Evolutionary conservation across 2,113 vertebrate species (phyloP).

Genomic region (Tauraco erythrolophus): DNA sequence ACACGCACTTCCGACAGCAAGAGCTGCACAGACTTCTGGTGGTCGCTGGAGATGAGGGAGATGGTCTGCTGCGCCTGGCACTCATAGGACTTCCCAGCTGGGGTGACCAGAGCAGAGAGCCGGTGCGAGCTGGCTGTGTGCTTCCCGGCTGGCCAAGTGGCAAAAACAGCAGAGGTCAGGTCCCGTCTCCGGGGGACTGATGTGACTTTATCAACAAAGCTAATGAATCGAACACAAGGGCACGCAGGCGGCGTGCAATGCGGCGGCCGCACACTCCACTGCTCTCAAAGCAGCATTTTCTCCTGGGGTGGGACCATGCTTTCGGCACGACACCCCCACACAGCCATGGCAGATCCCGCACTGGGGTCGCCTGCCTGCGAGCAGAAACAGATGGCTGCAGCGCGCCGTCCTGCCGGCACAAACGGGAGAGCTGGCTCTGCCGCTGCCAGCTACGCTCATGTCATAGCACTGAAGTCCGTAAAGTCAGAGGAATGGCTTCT

Average conservation of each 20-base stretch:
- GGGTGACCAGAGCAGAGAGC: slow-evolving; percentile 91
- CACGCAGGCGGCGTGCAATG: not conserved
- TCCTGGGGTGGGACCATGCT: not conserved
- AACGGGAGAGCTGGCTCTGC: not conserved
- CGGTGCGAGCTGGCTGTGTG: slow-evolving; percentile 89
- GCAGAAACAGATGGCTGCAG: accelerated
- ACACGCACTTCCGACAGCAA: slow-evolving; percentile 90
- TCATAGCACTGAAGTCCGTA: not conserved
- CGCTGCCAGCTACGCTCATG: accelerated
- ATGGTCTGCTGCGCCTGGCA: slow-evolving; percentile 91
- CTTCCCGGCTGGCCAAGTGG: slow-evolving; percentile 83
- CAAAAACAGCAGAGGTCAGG: slow-evolving; percentile 1
- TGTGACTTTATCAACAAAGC: accelerated
- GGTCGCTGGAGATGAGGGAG: slow-evolving; percentile 90
- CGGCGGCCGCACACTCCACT: not conserved
- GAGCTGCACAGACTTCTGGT: slow-evolving; percentile 90
- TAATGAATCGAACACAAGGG: accelerated
- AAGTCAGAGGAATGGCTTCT: not conserved
- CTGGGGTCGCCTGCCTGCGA: accelerated
- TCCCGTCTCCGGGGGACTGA: accelerated
- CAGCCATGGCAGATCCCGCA: not conserved
- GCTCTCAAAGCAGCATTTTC: not conserved
- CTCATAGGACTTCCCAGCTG: slow-evolving; percentile 87
- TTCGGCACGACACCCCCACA: accelerated
- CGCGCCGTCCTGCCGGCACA: accelerated